A percentile compares a stretch with the other conserved stretches of the same genome.
phyloP scores from a whole-genome alignment of 2,888 invertebrate genomes.

The Caenorhabditis panamensis region DNA sequence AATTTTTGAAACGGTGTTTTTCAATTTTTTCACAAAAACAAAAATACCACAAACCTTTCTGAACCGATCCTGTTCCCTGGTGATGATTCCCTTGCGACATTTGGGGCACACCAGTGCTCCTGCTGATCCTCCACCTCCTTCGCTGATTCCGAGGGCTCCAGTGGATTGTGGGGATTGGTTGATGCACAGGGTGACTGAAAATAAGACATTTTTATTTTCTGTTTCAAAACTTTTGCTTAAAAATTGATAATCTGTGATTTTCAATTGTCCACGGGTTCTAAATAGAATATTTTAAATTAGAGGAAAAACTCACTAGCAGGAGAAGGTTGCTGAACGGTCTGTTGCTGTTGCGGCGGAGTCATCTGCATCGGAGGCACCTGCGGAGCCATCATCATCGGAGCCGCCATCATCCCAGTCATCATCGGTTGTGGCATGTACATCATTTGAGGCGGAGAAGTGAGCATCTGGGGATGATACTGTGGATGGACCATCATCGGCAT shows the following conservation, averaged over 20 bases:
- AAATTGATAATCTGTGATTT: not conserved
- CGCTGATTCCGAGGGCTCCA: not conserved
- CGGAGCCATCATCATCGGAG: constrained; percentile 14
- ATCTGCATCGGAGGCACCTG: constrained; percentile 33
- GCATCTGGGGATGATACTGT: constrained; percentile 38
- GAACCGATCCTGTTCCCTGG: constrained; percentile 33
- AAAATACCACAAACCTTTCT: constrained; percentile 33
- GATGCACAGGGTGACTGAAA: constrained; percentile 33
- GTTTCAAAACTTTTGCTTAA: not conserved
- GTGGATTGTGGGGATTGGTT: constrained; percentile 31
- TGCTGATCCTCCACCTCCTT: not conserved
- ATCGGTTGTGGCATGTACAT: constrained; percentile 33
- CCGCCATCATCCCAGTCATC: constrained; percentile 11
- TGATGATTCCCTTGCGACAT: constrained; percentile 57
- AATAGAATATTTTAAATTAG: not conserved
- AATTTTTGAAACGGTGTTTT: no score
- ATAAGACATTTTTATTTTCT: not conserved
- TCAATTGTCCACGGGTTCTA: no score
- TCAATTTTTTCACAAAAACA: constrained; percentile 13
- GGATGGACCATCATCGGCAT: constrained; percentile 25
- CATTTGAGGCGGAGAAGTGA: constrained; percentile 29
- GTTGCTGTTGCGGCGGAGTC: constrained; percentile 18
- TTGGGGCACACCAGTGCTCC: constrained; percentile 52
- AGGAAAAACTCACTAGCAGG: constrained; percentile 16
- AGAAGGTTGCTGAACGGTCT: constrained; percentile 28